Conservation (phyloP, 2,797 vertebrate genomes). For the Neosilurus hyrtlii region DNA sequence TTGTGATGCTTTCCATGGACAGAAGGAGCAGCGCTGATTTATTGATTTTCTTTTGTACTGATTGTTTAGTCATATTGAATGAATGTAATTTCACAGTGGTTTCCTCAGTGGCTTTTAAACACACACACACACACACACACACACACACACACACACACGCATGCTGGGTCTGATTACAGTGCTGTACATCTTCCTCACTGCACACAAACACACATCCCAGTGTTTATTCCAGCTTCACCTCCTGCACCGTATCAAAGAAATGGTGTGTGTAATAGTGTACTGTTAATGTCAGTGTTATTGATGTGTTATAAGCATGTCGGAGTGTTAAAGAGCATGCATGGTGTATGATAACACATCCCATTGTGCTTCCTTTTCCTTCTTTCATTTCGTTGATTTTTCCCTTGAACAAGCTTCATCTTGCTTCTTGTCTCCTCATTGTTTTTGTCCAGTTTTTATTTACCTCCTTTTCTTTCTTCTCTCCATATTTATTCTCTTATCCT, state of each 20-base stretch:
- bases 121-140: conserved; percentile 11
- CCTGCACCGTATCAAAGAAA: neutral
- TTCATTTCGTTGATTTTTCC: neutral
- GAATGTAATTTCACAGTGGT: neutral
- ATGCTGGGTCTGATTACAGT: neutral
- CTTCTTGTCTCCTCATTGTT: neutral
- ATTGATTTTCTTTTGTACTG: neutral
- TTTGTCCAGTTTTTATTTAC: neutral
- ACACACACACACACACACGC: conserved; percentile 2
- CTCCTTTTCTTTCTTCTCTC: neutral
- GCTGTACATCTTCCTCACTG: neutral
- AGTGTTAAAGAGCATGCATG: neutral
- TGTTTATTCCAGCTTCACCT: neutral
- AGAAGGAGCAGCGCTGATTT: too few relatives aligned
- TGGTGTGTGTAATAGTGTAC: neutral
- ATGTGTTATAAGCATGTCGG: neutral
- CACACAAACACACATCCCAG: neutral
- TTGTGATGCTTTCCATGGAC: too few relatives aligned
- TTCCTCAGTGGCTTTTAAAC: too few relatives aligned
- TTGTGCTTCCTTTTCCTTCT: neutral
- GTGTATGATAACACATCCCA: neutral
- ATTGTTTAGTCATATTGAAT: neutral
- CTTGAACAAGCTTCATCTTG: neutral
- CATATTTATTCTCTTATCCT: neutral
- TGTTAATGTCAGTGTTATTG: neutral